These are phyloP conservation scores for Riparia riparia DNA, from an alignment of 2,113 vertebrate genomes.

Conservation along the genomic window DNA sequence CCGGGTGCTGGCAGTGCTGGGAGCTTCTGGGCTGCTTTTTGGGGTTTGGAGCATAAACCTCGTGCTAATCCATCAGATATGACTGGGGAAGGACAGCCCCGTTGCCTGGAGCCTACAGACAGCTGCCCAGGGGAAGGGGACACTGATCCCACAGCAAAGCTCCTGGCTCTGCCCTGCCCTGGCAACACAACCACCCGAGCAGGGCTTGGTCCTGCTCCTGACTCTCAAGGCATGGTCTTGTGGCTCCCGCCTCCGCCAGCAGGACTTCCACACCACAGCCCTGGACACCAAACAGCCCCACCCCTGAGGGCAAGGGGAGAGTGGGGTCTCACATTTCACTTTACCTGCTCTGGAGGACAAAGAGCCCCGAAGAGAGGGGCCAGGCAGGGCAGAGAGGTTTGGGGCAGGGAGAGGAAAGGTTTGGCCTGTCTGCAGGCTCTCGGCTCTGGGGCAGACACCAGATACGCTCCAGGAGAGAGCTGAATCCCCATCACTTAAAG, in stretches of 20 bases:
- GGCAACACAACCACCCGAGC: accelerated
- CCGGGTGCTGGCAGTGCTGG: neutral
- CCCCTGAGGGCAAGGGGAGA: neutral
- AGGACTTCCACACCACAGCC: neutral
- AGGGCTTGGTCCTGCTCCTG: neutral
- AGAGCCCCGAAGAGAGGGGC: neutral
- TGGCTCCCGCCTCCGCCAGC: neutral
- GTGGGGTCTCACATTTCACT: accelerated
- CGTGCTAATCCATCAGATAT: neutral
- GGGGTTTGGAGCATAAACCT: neutral
- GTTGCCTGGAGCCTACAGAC: neutral
- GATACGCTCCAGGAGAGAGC: accelerated
- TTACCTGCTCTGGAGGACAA: neutral
- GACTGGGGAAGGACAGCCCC: neutral
- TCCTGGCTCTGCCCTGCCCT: neutral
- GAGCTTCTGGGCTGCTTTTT: neutral
- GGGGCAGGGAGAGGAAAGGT: neutral
- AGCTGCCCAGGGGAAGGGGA: neutral
- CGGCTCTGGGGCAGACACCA: neutral
- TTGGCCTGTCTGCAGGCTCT: neutral
- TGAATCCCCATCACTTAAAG: neutral
- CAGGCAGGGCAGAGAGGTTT: neutral
- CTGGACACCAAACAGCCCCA: neutral
- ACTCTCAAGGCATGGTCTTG: neutral
- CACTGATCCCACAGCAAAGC: neutral